A percentile compares a stretch with the other conserved stretches of the same genome.
Conservation (phyloP, 2,888 invertebrate species). For the Actias luna region DNA sequence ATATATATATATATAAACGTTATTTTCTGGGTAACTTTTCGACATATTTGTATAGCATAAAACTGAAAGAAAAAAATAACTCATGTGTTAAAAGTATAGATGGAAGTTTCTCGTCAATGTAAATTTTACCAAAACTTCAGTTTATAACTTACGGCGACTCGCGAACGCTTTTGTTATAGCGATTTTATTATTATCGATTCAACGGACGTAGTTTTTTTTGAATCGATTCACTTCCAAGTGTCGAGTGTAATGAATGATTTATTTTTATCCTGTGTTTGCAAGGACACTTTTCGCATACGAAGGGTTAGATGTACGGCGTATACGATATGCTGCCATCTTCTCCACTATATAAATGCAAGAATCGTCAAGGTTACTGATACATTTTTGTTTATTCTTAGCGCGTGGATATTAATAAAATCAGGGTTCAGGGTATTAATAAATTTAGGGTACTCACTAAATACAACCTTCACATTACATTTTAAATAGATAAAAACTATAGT, state of each 20-base stretch:
- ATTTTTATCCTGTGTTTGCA: constrained; percentile 52
- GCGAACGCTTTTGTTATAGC: constrained; percentile 64
- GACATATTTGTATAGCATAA: too few species aligned
- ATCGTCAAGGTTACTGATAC: background rate
- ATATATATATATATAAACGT: too few species aligned
- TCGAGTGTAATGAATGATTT: constrained; percentile 74
- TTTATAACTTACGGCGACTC: constrained; percentile 35
- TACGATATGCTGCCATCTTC: background rate
- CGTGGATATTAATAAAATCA: too few species aligned
- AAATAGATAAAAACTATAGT: too few species aligned
- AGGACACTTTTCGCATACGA: constrained; percentile 14
- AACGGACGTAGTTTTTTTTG: constrained; percentile 70
- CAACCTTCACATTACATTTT: too few species aligned
- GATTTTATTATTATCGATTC: constrained; percentile 76
- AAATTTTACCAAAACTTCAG: constrained; percentile 1
- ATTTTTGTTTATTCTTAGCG: background rate
- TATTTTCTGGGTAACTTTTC: too few species aligned
- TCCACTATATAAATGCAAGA: background rate
- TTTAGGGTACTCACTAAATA: too few species aligned
- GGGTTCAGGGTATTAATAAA: too few species aligned
- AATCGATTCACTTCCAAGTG: constrained; percentile 69
- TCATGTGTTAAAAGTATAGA: too few species aligned
- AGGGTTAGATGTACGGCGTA: background rate
- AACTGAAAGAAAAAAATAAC: too few species aligned
- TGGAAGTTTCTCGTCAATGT: background rate